Base-by-base conservation (phyloP, 2,888 invertebrate species). In the Phymatocera aterrima region DNA sequence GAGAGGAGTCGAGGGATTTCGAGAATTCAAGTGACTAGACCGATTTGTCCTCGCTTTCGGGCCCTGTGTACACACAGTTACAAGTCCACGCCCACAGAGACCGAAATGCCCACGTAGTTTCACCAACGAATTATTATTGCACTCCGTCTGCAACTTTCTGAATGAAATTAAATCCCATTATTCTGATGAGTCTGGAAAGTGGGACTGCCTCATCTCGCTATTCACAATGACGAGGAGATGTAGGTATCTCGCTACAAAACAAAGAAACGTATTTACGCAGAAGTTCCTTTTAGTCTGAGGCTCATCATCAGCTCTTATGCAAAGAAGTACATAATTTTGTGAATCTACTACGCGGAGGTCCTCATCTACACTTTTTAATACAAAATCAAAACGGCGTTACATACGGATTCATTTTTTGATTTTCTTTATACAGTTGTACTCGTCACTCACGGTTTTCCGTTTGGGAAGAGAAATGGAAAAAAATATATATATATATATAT, bases 1-100 rank as follows among this genome's bases (percentile, higher is more conserved):
- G n/a, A n/a, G n/a, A n/a, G n/a, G n/a, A 6, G 68, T 43, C 68
- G 68, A 68, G 10, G 28, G n/a, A 46, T 46, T 46, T 43, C 46
- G 15, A 46, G 68, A 43, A 68, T 5, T 68, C 28, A 15, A n/a
- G 21, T 57, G 12, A 28, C 57, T 3, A 57, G 3, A 10, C 57
- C 4, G 15, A 57, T 57, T 57, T 57, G 15, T 28, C 2, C 57
- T 28, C 28, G 28, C 3, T 28, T 12, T 57, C 28, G 15, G 15
- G 15, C 28, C n/a, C 28, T 28, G n/a, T 64, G 61, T 64, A 64
- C 21, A 34, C 37, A 64, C 34, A 34, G 10, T 6, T 3, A 18
- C 0, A 64, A 31, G 31, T 24, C 31, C 28, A 60, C 31, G 2
- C 60, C 31, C 31, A 28, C n/a, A 31, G 12, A 18, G 60, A 3